phyloP scores from a whole-genome alignment of 2,888 invertebrate genomes.

The Hypolimnas misippus region DNA sequence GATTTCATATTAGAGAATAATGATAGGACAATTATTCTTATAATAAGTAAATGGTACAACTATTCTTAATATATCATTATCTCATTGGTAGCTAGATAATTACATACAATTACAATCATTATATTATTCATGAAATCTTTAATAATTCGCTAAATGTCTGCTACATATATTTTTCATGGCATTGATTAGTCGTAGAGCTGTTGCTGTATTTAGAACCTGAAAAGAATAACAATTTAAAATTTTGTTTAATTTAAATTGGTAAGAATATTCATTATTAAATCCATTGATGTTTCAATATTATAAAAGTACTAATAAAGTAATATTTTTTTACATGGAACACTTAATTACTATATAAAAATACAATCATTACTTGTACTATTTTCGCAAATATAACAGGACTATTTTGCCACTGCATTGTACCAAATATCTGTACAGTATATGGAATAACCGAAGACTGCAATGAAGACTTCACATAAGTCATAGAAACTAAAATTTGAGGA shows the following conservation, averaged over 20 bases:
- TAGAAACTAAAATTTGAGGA: constrained; percentile 54
- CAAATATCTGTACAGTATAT: constrained; percentile 70
- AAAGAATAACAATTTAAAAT: constrained; percentile 20
- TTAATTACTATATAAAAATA: no score
- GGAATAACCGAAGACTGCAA: constrained; percentile 57
- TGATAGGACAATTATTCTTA: no score
- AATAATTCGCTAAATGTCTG: constrained; percentile 25
- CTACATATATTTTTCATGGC: constrained; percentile 22
- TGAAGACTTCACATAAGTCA: constrained; percentile 54
- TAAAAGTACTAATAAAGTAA: no score
- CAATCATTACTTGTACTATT: constrained; percentile 69
- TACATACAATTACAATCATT: no score
- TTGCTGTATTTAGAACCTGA: constrained; percentile 52
- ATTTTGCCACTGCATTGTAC: constrained; percentile 63
- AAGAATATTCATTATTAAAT: no score
- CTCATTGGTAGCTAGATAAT: no score
- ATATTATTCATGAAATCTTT: not conserved
- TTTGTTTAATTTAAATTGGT: no score
- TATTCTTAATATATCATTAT: no score
- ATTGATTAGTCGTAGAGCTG: constrained; percentile 25
- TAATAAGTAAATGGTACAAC: no score
- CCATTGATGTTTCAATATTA: no score
- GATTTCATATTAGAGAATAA: no score
- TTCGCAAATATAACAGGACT: constrained; percentile 65
- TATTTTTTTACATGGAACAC: no score